Evolutionary conservation across 35 echinoderm and acorn worm species (phyloP).

Genomic region (Ophiothrix spiculata): DNA sequence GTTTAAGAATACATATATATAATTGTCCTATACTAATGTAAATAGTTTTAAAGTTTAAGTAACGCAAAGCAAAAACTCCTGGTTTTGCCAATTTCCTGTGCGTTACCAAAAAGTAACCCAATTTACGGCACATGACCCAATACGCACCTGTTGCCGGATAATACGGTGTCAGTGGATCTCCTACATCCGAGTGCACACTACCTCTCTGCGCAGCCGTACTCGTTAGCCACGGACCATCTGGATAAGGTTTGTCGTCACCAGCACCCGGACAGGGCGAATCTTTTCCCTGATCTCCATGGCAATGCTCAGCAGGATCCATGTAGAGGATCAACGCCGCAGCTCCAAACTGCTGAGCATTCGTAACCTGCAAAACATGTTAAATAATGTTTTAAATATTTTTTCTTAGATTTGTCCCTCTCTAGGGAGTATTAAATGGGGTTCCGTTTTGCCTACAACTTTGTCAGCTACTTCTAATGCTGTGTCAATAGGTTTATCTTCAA

Average conservation of each 20-base stretch:
- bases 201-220: constrained; percentile 69
- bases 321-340: constrained; percentile 70
- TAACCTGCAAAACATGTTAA: too few species aligned
- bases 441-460: too few species aligned
- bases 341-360: constrained; percentile 41
- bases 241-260: constrained; percentile 51
- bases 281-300: neutral
- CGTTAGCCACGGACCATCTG: constrained; percentile 52
- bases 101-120: neutral
- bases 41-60: neutral
- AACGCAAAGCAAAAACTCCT: too few species aligned
- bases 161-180: constrained; percentile 67
- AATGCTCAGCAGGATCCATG: constrained; percentile 55
- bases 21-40: neutral
- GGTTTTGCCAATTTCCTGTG: too few species aligned
- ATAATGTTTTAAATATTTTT: too few species aligned
- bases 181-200: constrained; percentile 23
- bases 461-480: too few species aligned
- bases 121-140: neutral
- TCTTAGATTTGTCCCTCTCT: too few species aligned
- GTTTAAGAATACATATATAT: neutral
- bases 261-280: constrained; percentile 7
- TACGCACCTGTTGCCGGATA: constrained; percentile 77
- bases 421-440: too few species aligned
- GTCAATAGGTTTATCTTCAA: too few species aligned